These are phyloP conservation scores for Diogma glabrata DNA, from an alignment of 2,888 invertebrate species.

Conservation along the genomic window DNA sequence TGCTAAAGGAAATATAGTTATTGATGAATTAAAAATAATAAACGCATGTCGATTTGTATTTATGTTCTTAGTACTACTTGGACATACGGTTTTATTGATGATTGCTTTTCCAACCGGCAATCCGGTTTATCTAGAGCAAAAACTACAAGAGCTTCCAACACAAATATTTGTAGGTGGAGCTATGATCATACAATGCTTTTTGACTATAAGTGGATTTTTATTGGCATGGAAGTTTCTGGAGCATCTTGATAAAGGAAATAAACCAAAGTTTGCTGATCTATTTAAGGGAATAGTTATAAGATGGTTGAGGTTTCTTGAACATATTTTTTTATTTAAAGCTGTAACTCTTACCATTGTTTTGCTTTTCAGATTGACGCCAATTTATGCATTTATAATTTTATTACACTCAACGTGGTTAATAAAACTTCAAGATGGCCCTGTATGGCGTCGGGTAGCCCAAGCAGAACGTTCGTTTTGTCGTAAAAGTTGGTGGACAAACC, in stretches of 20 bases:
- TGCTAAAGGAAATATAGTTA: no score
- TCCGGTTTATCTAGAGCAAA: slow-evolving; percentile 14
- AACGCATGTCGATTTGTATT: slow-evolving; percentile 4
- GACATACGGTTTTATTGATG: slow-evolving; percentile 12
- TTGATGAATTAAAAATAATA: no score
- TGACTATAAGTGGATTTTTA: slow-evolving; percentile 45
- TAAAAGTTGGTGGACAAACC: slow-evolving; percentile 39
- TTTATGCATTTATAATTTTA: slow-evolving; percentile 35
- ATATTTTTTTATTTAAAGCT: no score
- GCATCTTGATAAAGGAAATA: no score
- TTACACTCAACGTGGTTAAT: slow-evolving; percentile 35
- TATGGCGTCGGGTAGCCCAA: slow-evolving; percentile 34
- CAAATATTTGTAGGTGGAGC: slow-evolving; percentile 34
- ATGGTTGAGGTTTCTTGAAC: no score
- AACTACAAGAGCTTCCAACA: background rate
- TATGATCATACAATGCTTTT: slow-evolving; percentile 42
- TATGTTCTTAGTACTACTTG: slow-evolving; percentile 13
- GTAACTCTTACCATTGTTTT: no score
- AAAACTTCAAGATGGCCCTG: slow-evolving; percentile 32
- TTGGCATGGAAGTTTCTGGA: slow-evolving; percentile 24
- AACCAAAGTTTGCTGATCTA: background rate
- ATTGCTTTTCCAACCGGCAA: slow-evolving; percentile 11
- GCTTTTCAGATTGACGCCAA: slow-evolving; percentile 33
- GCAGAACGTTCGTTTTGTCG: slow-evolving; percentile 34
- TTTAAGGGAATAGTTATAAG: background rate